A percentile compares a stretch with the other conserved stretches of the same genome.
phyloP scores from a whole-genome alignment of 1,140 invertebrate genomes.

The Cherax destructor region DNA sequence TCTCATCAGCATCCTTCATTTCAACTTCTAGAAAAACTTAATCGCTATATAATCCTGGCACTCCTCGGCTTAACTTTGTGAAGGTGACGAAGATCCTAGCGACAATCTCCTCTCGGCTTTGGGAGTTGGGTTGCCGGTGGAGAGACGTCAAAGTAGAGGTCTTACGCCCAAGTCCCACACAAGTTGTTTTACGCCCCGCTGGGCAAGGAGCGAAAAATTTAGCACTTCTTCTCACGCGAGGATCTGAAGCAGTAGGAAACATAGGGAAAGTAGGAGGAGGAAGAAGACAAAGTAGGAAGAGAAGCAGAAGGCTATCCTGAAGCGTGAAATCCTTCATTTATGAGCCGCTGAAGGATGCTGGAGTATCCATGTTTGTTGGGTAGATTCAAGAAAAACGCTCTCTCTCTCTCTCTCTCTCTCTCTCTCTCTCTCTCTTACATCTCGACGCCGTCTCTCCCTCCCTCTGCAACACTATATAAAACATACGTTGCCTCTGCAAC shows the following conservation, averaged over 20 bases:
- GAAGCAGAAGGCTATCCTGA: neutral
- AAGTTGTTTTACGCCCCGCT: neutral
- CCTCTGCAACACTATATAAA: too few relatives aligned
- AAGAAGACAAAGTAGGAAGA: neutral
- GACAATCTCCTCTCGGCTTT: neutral
- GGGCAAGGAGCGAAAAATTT: conserved; percentile 19
- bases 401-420: too few relatives aligned
- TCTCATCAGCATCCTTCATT: neutral
- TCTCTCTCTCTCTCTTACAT: neutral
- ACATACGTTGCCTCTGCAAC: too few relatives aligned
- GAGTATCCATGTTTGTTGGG: neutral
- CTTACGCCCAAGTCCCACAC: conserved; percentile 3
- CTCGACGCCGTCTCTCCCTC: neutral
- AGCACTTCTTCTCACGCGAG: conserved; percentile 13
- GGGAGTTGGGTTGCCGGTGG: neutral
- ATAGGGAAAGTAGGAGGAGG: neutral
- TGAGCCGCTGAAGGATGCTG: neutral
- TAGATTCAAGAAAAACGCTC: neutral
- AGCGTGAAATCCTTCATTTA: neutral
- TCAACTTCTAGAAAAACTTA: conserved; percentile 14
- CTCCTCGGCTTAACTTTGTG: neutral
- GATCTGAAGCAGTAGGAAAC: neutral
- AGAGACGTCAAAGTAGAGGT: neutral
- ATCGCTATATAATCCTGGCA: conserved; percentile 13
- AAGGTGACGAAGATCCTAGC: neutral